Evolutionary conservation across 2,888 invertebrate genomes (phyloP), one percentile per base, ranked within the genome.

Genomic region (Pyrrhia umbra): DNA sequence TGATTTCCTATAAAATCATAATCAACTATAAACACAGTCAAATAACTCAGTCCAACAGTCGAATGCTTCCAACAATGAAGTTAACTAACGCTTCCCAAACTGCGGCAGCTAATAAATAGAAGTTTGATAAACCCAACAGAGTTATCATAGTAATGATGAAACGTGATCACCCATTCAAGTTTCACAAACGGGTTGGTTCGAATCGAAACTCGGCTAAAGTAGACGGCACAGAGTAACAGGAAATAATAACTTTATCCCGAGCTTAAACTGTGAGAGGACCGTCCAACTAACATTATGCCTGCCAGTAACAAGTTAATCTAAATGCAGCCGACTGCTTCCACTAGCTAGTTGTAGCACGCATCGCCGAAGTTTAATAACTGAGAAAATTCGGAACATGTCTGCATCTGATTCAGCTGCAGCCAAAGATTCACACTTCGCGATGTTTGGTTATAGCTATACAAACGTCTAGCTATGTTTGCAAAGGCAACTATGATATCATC

Each of bases 271-370:
- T 81, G 86, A 88, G 90, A 91, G 89, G 90, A 92, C 90, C 89
- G 92, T 85, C 93, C 91, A 88, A 92, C 93, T 92, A 93, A 93
- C 94, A 94, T 93, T 92, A 92, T 93, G 94, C 90, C 93, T 94
- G 93, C 92, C 88, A 91, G 92, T 94, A 93, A 94, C 94, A 94
- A 94, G 92, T 94, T 94, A 93, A 94, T 94, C 92, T 94, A 93
- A 94, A 95, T 94, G 92, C 92, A 91, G 85, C 91, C 88, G 89
- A 88, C 91, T 93, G 90, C 90, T 88, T 88, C 88, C 77, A 86
- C 88, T 75, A 88, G 88, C 85, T 90, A 87, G 89, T 87, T 88
- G 86, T 83, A 82, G 84, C 89, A 93, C 91, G 94, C 94, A 94
- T 91, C 89, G 88, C 77, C 85, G 73, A 92, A 93, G 86, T 94